Conservation (phyloP, 2,888 invertebrate genomes). For the Lacanobia wlatinum region DNA sequence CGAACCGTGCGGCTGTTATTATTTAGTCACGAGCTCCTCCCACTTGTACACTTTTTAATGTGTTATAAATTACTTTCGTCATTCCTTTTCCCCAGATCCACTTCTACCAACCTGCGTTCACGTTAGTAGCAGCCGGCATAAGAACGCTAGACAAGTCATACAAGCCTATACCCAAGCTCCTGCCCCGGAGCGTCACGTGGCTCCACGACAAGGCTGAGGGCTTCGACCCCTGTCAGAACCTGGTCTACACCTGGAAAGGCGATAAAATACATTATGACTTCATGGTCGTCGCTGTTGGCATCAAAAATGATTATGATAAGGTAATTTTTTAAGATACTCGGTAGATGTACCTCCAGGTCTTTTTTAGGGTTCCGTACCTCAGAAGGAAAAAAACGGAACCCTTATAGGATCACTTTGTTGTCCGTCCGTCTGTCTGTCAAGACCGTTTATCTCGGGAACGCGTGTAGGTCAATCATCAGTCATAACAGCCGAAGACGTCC, state of each 20-base stretch:
- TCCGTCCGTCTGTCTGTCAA: too few relatives aligned
- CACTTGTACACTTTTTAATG: too few relatives aligned
- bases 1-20: too few relatives aligned
- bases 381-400: too few relatives aligned
- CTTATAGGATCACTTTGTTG: too few relatives aligned
- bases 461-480: too few relatives aligned
- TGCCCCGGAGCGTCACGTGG: slow-evolving; percentile 95
- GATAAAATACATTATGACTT: slow-evolving; percentile 94
- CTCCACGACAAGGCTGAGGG: slow-evolving; percentile 93
- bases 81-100: slow-evolving; percentile 90
- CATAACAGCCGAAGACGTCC: too few relatives aligned
- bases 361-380: too few relatives aligned
- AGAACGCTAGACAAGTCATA: slow-evolving; percentile 92
- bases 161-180: slow-evolving; percentile 91
- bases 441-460: too few relatives aligned
- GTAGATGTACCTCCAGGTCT: too few relatives aligned
- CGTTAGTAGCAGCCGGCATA: slow-evolving; percentile 97
- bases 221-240: slow-evolving; percentile 94
- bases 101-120: slow-evolving; percentile 98
- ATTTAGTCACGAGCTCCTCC: too few relatives aligned
- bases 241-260: slow-evolving; percentile 92
- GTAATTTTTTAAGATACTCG: too few relatives aligned
- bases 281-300: slow-evolving; percentile 95
- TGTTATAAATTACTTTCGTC: neutral
- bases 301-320: slow-evolving; percentile 95